Evolutionary conservation across 2,113 vertebrate species (phyloP).

Genomic region (Odontesthes bonariensis): DNA sequence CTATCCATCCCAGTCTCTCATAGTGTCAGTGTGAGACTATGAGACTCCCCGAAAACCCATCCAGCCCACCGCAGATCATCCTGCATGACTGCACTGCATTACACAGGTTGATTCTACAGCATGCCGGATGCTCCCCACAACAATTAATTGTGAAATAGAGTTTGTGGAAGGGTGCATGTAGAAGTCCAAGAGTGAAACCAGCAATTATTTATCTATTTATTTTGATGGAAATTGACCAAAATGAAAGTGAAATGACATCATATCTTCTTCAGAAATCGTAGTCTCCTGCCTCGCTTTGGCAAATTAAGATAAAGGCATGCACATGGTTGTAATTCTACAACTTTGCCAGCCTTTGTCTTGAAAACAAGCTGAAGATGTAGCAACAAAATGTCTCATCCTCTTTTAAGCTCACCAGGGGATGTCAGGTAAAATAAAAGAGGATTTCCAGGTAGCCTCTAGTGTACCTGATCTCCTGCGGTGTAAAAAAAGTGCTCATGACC

Average conservation of each 20-base stretch:
- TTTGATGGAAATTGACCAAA: not conserved
- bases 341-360: slow-evolving; percentile 35
- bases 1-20: slow-evolving; percentile 28
- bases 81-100: slow-evolving; percentile 27
- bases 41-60: slow-evolving; percentile 37
- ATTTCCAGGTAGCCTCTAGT: slow-evolving; percentile 22
- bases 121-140: slow-evolving; percentile 31
- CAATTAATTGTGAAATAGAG: not conserved
- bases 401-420: slow-evolving; percentile 7
- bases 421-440: slow-evolving; percentile 12
- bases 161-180: not conserved
- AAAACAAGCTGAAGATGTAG: slow-evolving; percentile 28
- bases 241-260: slow-evolving; percentile 35
- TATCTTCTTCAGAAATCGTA: slow-evolving; percentile 28
- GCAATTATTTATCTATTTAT: slow-evolving; percentile 15
- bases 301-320: slow-evolving; percentile 48
- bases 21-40: slow-evolving; percentile 39
- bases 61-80: slow-evolving; percentile 47
- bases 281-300: slow-evolving; percentile 21
- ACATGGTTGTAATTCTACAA: slow-evolving; percentile 59
- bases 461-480: slow-evolving; percentile 29
- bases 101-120: slow-evolving; percentile 31
- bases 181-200: not conserved
- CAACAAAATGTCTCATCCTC: slow-evolving; percentile 18
- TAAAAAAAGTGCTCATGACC: slow-evolving; percentile 47